Evolutionary conservation across 2,888 invertebrate species (phyloP).

Genomic region (Lypha dubia): DNA sequence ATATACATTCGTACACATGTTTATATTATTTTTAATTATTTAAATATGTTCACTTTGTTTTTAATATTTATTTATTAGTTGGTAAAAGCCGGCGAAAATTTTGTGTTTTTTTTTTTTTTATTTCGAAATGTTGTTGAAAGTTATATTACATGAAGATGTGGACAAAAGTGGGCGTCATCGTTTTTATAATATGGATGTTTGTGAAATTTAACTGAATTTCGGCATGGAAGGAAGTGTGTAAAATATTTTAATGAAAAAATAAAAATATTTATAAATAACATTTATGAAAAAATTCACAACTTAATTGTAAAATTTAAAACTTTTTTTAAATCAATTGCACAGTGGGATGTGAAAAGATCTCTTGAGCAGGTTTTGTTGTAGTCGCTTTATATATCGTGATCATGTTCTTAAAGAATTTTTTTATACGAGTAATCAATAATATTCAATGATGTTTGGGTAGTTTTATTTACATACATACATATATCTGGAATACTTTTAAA

Average conservation of each 20-base stretch:
- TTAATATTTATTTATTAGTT: conserved; percentile 36
- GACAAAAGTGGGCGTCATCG: conserved; percentile 46
- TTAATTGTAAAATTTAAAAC: too few species aligned
- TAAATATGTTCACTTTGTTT: conserved; percentile 25
- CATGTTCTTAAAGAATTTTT: too few species aligned
- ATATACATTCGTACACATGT: background rate
- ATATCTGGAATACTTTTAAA: too few species aligned
- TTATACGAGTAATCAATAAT: too few species aligned
- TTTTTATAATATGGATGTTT: background rate
- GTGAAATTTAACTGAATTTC: conserved; percentile 10
- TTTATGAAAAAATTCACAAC: too few species aligned
- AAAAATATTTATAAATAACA: background rate
- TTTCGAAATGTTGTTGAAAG: conserved; percentile 40
- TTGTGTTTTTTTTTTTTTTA: conserved; percentile 25
- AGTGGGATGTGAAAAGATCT: conserved; percentile 1
- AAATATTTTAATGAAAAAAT: background rate
- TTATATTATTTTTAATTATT: conserved; percentile 11
- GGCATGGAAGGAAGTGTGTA: conserved; percentile 4
- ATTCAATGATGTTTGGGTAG: too few species aligned
- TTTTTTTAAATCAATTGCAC: conserved; percentile 15
- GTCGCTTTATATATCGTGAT: too few species aligned
- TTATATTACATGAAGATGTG: conserved; percentile 23
- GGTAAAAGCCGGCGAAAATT: background rate
- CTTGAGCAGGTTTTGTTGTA: too few species aligned
- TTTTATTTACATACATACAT: too few species aligned